phyloP scores from a whole-genome alignment of 2,113 vertebrate species.

The Tursiops truncatus region DNA sequence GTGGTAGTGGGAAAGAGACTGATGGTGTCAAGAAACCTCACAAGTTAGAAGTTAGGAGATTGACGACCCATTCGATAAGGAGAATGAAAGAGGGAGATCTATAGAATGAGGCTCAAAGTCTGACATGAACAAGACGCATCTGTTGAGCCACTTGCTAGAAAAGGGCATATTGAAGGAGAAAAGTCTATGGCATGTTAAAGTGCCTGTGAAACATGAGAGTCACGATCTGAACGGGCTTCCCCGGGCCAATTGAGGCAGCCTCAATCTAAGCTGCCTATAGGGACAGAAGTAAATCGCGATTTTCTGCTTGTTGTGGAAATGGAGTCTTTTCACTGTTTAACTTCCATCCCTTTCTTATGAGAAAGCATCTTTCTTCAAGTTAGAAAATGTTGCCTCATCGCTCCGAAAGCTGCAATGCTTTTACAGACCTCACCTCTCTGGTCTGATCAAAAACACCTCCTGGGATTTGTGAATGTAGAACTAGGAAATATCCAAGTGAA shows the following conservation, averaged over 20 bases:
- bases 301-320: neutral
- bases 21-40: neutral
- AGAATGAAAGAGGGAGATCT: neutral
- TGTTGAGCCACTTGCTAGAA: neutral
- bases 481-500: neutral
- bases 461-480: neutral
- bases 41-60: neutral
- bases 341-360: neutral
- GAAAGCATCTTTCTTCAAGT: neutral
- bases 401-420: neutral
- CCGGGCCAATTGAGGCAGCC: neutral
- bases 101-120: neutral
- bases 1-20: neutral
- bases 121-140: neutral
- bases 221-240: neutral
- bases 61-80: neutral
- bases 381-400: neutral
- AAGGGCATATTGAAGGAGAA: neutral
- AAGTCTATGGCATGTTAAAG: neutral
- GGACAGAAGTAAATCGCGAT: neutral
- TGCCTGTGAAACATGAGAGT: neutral
- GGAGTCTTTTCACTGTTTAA: neutral
- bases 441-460: neutral
- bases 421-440: neutral
- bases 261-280: neutral